Percentiles rank a stretch among this genome's conserved stretches.
phyloP scores from a whole-genome alignment of 1,140 invertebrate species.

The Drosophila ficusphila region DNA sequence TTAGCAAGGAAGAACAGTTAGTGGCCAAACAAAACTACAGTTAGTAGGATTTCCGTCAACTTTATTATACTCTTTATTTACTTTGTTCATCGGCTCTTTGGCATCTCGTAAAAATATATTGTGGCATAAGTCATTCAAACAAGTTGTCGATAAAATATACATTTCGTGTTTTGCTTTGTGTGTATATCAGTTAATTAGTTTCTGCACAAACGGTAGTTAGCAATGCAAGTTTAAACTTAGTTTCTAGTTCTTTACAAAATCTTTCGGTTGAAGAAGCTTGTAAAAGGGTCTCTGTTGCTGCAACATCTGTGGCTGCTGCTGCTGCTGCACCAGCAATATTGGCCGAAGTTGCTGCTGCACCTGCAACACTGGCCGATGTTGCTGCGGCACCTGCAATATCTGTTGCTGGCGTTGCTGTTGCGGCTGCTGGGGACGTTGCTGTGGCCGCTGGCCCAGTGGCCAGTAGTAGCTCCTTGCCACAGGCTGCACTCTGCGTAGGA shows the following conservation, averaged over 20 bases:
- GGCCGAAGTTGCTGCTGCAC: slow-evolving; percentile 24
- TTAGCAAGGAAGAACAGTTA: slow-evolving; percentile 54
- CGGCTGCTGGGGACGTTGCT: slow-evolving; percentile 6
- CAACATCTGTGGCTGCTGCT: slow-evolving; percentile 24
- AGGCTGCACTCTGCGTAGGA: slow-evolving; percentile 50
- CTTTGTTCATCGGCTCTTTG: slow-evolving; percentile 13
- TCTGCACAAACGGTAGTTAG: slow-evolving; percentile 52
- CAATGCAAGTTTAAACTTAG: slow-evolving; percentile 66
- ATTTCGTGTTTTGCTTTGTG: slow-evolving; percentile 12
- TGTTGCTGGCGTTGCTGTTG: slow-evolving; percentile 33
- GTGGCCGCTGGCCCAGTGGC: slow-evolving; percentile 31
- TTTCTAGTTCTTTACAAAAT: slow-evolving; percentile 58
- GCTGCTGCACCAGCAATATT: slow-evolving; percentile 13
- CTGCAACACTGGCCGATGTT: slow-evolving; percentile 7
- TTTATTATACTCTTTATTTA: slow-evolving; percentile 63
- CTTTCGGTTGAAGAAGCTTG: slow-evolving; percentile 54
- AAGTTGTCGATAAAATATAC: slow-evolving; percentile 65
- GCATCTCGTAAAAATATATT: slow-evolving; percentile 72
- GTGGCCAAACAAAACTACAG: slow-evolving; percentile 59
- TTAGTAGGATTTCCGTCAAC: slow-evolving; percentile 60
- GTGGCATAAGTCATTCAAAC: slow-evolving; percentile 58
- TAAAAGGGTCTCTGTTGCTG: slow-evolving; percentile 32
- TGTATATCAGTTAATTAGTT: slow-evolving; percentile 45
- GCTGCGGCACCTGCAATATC: slow-evolving; percentile 2
- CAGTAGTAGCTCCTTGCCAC: slow-evolving; percentile 59